Evolutionary conservation across 2,113 vertebrate species (phyloP).

Genomic region (Forbesichthys papilliferus): DNA sequence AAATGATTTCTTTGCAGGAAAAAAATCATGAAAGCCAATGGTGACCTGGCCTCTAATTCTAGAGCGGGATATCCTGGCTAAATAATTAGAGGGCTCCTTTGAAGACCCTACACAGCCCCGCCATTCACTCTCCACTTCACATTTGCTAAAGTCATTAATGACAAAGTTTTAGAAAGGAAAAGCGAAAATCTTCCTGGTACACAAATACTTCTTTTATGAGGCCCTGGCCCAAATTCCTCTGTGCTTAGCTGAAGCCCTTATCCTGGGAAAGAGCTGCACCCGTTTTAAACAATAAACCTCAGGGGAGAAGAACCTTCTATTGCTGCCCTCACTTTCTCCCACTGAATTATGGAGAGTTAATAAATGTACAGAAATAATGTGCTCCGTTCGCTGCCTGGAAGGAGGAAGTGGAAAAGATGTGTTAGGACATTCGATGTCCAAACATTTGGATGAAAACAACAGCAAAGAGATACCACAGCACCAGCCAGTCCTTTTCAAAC

Average conservation of each 20-base stretch:
- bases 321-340: slow-evolving; percentile 31
- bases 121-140: slow-evolving; percentile 71
- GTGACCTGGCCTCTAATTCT: slow-evolving; percentile 74
- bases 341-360: slow-evolving; percentile 68
- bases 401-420: slow-evolving; percentile 37
- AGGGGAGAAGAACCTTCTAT: slow-evolving; percentile 67
- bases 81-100: slow-evolving; percentile 79
- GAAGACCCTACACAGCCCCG: slow-evolving; percentile 68
- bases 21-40: slow-evolving; percentile 62
- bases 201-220: slow-evolving; percentile 79
- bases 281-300: slow-evolving; percentile 75
- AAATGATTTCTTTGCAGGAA: slow-evolving; percentile 65
- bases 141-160: slow-evolving; percentile 85
- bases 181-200: slow-evolving; percentile 74
- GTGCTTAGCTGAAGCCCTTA: slow-evolving; percentile 71
- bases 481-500: background rate
- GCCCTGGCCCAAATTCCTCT: slow-evolving; percentile 73
- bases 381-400: slow-evolving; percentile 43
- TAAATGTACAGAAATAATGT: slow-evolving; percentile 71
- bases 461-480: slow-evolving; percentile 16
- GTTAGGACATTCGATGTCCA: slow-evolving; percentile 28
- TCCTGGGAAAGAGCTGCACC: slow-evolving; percentile 74
- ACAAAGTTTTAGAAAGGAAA: slow-evolving; percentile 75
- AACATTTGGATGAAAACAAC: slow-evolving; percentile 32
- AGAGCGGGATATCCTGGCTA: slow-evolving; percentile 79